phyloP scores from a whole-genome alignment of 2,797 vertebrate species.

The Benthosema pterotum region DNA sequence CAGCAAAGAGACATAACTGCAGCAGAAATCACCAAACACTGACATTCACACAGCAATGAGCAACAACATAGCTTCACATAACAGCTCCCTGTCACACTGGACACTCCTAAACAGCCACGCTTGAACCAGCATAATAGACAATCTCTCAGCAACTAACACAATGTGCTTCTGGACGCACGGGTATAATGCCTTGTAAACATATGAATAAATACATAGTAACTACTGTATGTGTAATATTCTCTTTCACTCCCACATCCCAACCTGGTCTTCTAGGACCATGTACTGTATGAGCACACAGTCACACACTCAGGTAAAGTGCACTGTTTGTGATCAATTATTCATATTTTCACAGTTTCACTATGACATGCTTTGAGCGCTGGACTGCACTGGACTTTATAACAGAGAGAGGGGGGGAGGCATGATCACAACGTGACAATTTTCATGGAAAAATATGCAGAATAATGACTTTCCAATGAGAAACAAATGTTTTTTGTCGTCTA shows the following conservation, averaged over 20 bases:
- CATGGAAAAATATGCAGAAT: background rate
- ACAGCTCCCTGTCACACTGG: background rate
- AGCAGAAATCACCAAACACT: conserved; percentile 21
- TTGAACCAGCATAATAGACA: conserved; percentile 11
- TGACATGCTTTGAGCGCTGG: background rate
- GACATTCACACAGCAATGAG: background rate
- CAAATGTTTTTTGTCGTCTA: background rate
- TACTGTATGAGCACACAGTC: conserved; percentile 6
- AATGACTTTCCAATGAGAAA: background rate
- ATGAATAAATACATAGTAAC: conserved; percentile 27
- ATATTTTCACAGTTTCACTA: conserved; percentile 1
- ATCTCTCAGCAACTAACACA: conserved; percentile 2
- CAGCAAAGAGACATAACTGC: background rate
- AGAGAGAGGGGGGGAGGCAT: background rate
- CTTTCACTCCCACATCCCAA: background rate
- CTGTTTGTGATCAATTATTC: conserved; percentile 11
- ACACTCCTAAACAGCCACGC: conserved; percentile 9
- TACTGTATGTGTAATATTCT: conserved; percentile 12
- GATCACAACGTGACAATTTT: background rate
- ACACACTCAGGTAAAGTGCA: background rate
- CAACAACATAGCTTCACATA: background rate
- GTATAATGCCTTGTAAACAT: conserved; percentile 10
- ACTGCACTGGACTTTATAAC: background rate
- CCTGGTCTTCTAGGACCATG: conserved; percentile 5
- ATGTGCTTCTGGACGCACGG: conserved; percentile 2